Evolutionary conservation across 2,888 invertebrate species (phyloP), one percentile per base, ranked within the genome.

Genomic region (Cancer borealis): DNA sequence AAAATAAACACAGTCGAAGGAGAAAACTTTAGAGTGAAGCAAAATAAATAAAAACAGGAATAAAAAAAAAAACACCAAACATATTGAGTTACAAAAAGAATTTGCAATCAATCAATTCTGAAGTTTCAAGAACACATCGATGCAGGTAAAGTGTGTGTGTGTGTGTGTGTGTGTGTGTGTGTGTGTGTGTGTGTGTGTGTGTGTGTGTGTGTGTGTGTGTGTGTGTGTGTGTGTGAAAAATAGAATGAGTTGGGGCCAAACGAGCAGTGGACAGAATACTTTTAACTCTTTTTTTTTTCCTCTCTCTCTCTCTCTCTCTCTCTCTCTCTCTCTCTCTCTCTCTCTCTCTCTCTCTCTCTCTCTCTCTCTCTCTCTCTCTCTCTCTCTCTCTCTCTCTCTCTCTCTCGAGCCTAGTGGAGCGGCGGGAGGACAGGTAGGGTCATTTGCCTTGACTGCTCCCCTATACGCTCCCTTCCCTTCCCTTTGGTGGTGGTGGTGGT

Each of bases 171-270:
- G 88, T 39, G 39, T 88, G 88, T 87, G 30, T 87, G 87, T 87
- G 87, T 87, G 87, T 87, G 66, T 66, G 66, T 66, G 21, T 49
- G 49, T 12, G 8, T 49, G 12, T 12, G 87, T 87, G 87, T 87
- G 87, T 87, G 87, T 87, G 87, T 87, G 87, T 87, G 87, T 87
- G 87, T 87, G 87, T 87, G 87, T 87, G 87, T 87, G 87, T 87
- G 87, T 87, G 87, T 87, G 87, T 87, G 87, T 87, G 87, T 87
- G 88, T 14, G 6, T 88, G 21, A n/a, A 30, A n/a, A 30, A 47
- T 10, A 47, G 17, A 47, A 47, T 46, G 88, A 47, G 47, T 46
- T 26, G 30, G 79, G 30, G 30, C 26, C 3, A 6, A 79, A 30
- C 26, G 79, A 79, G 26, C 12, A 30, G 30, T 3, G 79, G 30